Conservation (phyloP, 1,140 invertebrate genomes). For the Andricus grossulariae region DNA sequence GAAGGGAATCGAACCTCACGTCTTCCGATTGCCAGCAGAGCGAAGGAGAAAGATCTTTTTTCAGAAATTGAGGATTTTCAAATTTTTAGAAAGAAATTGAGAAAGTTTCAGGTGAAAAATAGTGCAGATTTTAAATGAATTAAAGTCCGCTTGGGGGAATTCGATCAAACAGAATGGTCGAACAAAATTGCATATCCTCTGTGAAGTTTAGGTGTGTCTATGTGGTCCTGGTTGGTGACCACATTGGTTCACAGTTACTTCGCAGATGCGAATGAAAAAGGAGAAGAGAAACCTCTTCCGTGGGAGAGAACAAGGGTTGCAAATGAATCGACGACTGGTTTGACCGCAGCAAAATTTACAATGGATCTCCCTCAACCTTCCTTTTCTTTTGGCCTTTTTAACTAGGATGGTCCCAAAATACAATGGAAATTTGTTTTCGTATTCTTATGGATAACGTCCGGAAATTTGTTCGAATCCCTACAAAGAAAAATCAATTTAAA, state of each 20-base stretch:
- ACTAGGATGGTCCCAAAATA: too few relatives aligned
- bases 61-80: too few relatives aligned
- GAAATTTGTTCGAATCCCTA: too few relatives aligned
- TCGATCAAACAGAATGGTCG: slow-evolving; percentile 34
- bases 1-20: too few relatives aligned
- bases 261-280: slow-evolving; percentile 41
- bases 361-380: slow-evolving; percentile 44
- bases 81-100: too few relatives aligned
- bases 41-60: too few relatives aligned
- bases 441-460: too few relatives aligned
- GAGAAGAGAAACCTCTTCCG: slow-evolving; percentile 41
- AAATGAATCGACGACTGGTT: slow-evolving; percentile 66
- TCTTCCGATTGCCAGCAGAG: too few relatives aligned
- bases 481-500: too few relatives aligned
- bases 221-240: slow-evolving; percentile 15
- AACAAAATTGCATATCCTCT: slow-evolving; percentile 38
- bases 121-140: too few relatives aligned
- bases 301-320: slow-evolving; percentile 59
- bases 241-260: slow-evolving; percentile 34
- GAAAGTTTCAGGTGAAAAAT: too few relatives aligned
- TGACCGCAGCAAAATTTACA: slow-evolving; percentile 58
- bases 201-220: slow-evolving; percentile 38
- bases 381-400: slow-evolving; percentile 10
- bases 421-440: too few relatives aligned
- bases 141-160: not conserved